Evolutionary conservation across 2,797 vertebrate genomes (phyloP), one percentile per base, ranked within the genome.

Genomic region (Danio albolineatus): DNA sequence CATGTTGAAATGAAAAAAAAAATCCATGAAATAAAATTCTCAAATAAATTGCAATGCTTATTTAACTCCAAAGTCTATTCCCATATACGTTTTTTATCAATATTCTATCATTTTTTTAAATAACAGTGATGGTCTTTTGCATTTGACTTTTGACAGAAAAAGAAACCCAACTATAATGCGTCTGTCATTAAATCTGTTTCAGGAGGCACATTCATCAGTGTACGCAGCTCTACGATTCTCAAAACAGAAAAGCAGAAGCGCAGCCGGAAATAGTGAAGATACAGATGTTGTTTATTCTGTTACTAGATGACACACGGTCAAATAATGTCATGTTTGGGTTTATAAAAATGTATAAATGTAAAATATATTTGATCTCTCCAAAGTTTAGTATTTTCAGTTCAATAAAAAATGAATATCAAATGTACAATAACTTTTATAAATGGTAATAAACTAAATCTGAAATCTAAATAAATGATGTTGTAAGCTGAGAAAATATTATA

Each of bases 241-340:
- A 21, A 56, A 43, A 43, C 51, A 71, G 51, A 56, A 56, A 43
- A 19, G 36, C 69, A 71, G 38, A 43, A 56, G 51, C 19, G n/a
- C 69, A 56, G n/a, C 4, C 4, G 41, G 49, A 56, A 12, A 56
- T 54, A 17, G 36, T 1, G 69, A 56, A 7, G 2, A 71, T 41
- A 4, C 7, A 56, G 10, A 21, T 6, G 38, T 56, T 41, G 69
- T 71, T n/a, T 71, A 71, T 71, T 56, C 69, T 43, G 51, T 49
- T 14, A 19, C 36, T 8, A 54, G 10, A 70, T 54, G 6, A 12
- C 10, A 70, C 28, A 56, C 3, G 7, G 0, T 43, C n/a, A 39
- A 54, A 28, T 28, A 28, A 7, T 69, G 2, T 69, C 7, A 28
- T 28, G 28, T 3, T 28, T 28, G 3, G 3, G 28, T 28, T 28